phyloP scores from a whole-genome alignment of 2,113 vertebrate species.

The Acanthisitta chloris region DNA sequence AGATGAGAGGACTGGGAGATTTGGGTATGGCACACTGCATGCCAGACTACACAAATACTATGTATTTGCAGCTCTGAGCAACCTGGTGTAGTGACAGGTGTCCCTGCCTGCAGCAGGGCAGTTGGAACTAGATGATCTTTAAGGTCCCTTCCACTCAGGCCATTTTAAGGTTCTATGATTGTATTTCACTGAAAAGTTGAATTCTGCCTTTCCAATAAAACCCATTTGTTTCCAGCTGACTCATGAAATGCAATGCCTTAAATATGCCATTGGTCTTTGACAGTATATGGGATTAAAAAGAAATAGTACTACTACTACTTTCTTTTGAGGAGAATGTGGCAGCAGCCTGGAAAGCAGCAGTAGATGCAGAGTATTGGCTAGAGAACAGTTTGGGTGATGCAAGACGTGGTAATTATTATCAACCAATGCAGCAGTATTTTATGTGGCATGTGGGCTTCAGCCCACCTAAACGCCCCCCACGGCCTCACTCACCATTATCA shows the following conservation, averaged over 20 bases:
- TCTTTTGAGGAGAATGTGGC: not conserved
- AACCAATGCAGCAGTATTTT: not conserved
- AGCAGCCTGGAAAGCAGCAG: not conserved
- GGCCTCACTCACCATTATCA: constrained; percentile 80
- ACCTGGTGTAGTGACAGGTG: not conserved
- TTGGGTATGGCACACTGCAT: not conserved
- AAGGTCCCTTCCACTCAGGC: not conserved
- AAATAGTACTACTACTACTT: not conserved
- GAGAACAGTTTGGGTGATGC: not conserved
- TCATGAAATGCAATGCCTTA: not conserved
- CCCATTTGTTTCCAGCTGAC: not conserved
- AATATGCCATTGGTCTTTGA: not conserved
- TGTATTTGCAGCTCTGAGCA: not conserved
- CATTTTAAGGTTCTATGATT: not conserved
- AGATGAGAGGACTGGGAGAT: not conserved
- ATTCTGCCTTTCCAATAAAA: not conserved
- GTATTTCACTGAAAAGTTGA: not conserved
- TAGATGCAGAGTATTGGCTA: fast-evolving
- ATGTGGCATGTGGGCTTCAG: not conserved
- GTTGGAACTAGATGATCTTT: not conserved
- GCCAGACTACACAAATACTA: not conserved
- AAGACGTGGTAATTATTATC: not conserved
- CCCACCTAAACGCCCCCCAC: fast-evolving
- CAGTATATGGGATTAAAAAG: not conserved
- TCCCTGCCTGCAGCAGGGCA: not conserved